Percentiles rank a stretch among this genome's conserved stretches.
These are phyloP conservation scores for Drosophila athabasca DNA, from an alignment of 1,140 invertebrate genomes.

Conservation along the genomic window DNA sequence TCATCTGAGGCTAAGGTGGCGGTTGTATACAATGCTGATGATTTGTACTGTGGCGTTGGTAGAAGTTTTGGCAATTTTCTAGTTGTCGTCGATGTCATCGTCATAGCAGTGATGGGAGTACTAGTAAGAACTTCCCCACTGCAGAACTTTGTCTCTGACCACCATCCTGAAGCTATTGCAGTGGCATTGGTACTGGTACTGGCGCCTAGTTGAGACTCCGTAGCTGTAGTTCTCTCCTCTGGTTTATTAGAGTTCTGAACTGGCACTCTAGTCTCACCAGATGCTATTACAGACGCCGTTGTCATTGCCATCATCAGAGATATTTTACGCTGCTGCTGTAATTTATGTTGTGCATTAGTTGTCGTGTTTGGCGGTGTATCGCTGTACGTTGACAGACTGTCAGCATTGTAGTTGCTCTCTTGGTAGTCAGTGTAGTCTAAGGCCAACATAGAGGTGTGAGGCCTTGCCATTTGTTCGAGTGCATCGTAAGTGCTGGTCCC, in stretches of 20 bases:
- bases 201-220: conserved; percentile 3
- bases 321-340: conserved; percentile 71
- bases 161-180: conserved; percentile 26
- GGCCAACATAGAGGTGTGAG: conserved; percentile 71
- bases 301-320: conserved; percentile 82
- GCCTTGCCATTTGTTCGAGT: conserved; percentile 42
- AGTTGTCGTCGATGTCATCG: conserved; percentile 40
- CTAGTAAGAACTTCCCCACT: conserved; percentile 11
- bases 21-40: conserved; percentile 13
- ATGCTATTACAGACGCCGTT: conserved; percentile 80
- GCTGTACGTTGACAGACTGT: conserved; percentile 70
- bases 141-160: conserved; percentile 10
- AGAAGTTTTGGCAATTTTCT: conserved; percentile 82
- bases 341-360: conserved; percentile 58
- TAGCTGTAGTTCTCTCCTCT: conserved; percentile 13
- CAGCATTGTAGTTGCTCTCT: conserved; percentile 84
- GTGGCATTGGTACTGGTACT: conserved; percentile 29
- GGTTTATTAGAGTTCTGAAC: conserved; percentile 43
- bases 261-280: conserved; percentile 73
- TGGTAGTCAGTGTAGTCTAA: conserved; percentile 87
- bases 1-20: conserved; percentile 7
- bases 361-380: conserved; percentile 56
- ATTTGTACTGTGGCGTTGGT: conserved; percentile 55
- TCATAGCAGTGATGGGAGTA: conserved; percentile 2
- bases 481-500: conserved; percentile 37